Conservation (phyloP, 2,797 vertebrate species). For the Xenopus petersii region DNA sequence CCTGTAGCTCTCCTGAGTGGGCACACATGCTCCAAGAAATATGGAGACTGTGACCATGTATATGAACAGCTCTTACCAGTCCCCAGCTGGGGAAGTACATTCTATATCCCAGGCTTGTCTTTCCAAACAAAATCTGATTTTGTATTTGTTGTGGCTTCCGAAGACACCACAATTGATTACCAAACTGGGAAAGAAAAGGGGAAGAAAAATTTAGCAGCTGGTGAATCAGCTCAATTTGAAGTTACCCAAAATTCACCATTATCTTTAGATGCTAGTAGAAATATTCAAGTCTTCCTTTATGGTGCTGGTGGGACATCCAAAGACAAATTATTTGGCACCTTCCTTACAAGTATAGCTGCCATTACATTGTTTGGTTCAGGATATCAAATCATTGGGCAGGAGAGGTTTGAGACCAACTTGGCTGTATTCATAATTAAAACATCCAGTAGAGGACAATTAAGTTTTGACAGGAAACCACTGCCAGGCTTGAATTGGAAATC, state of each 20-base stretch:
- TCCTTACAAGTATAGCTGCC: constrained; percentile 61
- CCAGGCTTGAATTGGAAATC: constrained; percentile 53
- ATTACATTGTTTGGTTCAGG: not conserved
- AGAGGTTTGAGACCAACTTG: constrained; percentile 55
- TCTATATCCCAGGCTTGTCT: constrained; percentile 62
- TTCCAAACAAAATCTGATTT: constrained; percentile 62
- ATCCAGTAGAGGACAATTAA: constrained; percentile 38
- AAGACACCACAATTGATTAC: constrained; percentile 58
- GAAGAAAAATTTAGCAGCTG: not conserved
- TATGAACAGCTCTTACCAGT: constrained; percentile 74
- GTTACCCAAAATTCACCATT: not conserved
- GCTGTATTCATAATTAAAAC: constrained; percentile 64
- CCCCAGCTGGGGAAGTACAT: constrained; percentile 67
- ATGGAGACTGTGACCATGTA: constrained; percentile 69
- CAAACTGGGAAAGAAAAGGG: not conserved
- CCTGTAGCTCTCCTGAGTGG: constrained; percentile 69
- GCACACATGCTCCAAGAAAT: constrained; percentile 66
- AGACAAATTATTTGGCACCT: constrained; percentile 53
- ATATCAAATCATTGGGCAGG: constrained; percentile 56
- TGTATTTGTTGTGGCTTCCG: constrained; percentile 64
- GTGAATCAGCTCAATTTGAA: not conserved
- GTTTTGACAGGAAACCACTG: constrained; percentile 52
- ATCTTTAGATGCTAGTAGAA: not conserved
- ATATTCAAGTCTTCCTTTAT: constrained; percentile 57
- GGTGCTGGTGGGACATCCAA: constrained; percentile 59